Evolutionary conservation across 2,888 invertebrate species (phyloP).

Genomic region (Coremacera marginata): DNA sequence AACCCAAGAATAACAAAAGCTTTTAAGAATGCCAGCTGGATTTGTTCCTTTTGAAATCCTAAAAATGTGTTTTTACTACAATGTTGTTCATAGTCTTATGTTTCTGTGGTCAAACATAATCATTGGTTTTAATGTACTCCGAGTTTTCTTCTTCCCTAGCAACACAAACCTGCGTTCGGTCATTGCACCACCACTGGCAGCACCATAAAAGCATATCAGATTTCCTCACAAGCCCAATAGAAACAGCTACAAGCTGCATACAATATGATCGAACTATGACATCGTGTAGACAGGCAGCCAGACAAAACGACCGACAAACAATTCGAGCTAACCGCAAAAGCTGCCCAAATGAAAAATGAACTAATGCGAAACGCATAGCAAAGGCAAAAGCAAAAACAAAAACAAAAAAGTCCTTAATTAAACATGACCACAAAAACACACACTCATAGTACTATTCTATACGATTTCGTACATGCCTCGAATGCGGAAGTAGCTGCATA

Average conservation of each 20-base stretch:
- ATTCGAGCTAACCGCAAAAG: not conserved
- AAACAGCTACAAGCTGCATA: too few species aligned
- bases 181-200: too few species aligned
- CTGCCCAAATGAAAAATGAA: not conserved
- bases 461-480: not conserved
- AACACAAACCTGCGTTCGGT: not conserved
- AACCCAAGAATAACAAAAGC: too few species aligned
- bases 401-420: conserved; percentile 59
- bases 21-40: too few species aligned
- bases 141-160: too few species aligned
- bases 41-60: too few species aligned
- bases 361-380: too few species aligned
- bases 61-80: too few species aligned
- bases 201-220: not conserved
- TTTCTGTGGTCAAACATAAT: too few species aligned
- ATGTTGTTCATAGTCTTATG: too few species aligned
- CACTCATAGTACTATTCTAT: not conserved
- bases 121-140: too few species aligned
- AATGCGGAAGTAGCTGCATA: not conserved
- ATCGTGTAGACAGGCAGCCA: not conserved
- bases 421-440: conserved; percentile 54
- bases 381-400: not conserved
- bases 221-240: not conserved
- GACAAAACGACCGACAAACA: not conserved
- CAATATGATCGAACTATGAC: too few species aligned